Conservation (phyloP, 2,113 vertebrate species). For the Thunnus thynnus region DNA sequence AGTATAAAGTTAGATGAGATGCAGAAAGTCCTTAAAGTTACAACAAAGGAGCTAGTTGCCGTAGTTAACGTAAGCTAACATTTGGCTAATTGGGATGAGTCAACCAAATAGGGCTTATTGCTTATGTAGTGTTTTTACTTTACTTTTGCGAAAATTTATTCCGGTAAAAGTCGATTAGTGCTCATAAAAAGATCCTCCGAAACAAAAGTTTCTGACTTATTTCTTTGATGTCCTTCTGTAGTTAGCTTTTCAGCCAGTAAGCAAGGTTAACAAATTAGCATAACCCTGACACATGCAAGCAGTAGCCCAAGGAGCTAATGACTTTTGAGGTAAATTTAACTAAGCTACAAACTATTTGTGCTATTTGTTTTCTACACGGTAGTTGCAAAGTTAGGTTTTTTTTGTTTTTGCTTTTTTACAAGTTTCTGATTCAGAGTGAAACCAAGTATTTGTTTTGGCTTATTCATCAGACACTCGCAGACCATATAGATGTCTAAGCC, state of each 20-base stretch:
- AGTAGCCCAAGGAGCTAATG: not conserved
- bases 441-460: not conserved
- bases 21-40: too few species aligned
- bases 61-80: too few species aligned
- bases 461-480: not conserved
- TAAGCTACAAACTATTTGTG: not conserved
- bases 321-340: not conserved
- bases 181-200: not conserved
- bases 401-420: not conserved
- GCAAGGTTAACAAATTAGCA: not conserved
- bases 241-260: not conserved
- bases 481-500: not conserved
- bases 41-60: too few species aligned
- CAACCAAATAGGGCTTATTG: not conserved
- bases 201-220: not conserved
- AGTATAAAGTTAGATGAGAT: too few species aligned
- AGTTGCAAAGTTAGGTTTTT: not conserved
- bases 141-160: not conserved
- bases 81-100: too few species aligned
- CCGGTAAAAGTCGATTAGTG: not conserved
- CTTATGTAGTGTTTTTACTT: not conserved
- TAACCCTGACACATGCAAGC: not conserved
- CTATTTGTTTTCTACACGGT: not conserved
- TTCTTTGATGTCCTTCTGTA: not conserved
- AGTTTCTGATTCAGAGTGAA: not conserved